A percentile compares a stretch with the other conserved stretches of the same genome.
Evolutionary conservation across 1,140 invertebrate genomes (phyloP).

Genomic region (Drosophila lowei): DNA sequence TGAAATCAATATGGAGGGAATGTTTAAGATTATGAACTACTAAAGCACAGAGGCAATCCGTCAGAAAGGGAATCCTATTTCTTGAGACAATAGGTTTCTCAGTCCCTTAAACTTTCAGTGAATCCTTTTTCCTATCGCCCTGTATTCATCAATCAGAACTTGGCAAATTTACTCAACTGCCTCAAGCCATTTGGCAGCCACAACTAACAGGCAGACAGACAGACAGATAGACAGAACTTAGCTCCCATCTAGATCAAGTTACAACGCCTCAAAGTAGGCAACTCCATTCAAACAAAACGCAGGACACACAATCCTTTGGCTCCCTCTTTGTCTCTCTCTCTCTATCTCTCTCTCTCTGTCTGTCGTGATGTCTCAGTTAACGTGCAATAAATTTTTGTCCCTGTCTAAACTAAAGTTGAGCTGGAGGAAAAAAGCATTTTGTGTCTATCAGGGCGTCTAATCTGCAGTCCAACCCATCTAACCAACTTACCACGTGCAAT

Average conservation of each 20-base stretch:
- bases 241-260: constrained; percentile 45
- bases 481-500: constrained; percentile 76
- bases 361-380: constrained; percentile 32
- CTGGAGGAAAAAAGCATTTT: constrained; percentile 69
- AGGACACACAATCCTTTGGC: constrained; percentile 26
- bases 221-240: background rate
- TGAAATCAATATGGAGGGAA: background rate
- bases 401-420: constrained; percentile 74
- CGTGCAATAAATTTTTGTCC: constrained; percentile 71
- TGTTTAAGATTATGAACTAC: background rate
- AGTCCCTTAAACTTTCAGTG: too few species aligned
- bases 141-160: constrained; percentile 41
- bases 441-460: constrained; percentile 76
- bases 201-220: constrained; percentile 25
- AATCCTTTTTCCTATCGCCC: constrained; percentile 1
- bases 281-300: constrained; percentile 42
- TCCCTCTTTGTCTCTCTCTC: background rate
- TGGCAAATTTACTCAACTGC: constrained; percentile 27
- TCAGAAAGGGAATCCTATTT: too few species aligned
- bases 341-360: background rate
- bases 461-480: constrained; percentile 72
- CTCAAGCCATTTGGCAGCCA: constrained; percentile 46
- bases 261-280: constrained; percentile 42
- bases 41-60: too few species aligned
- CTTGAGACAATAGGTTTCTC: too few species aligned